phyloP scores from a whole-genome alignment of 2,797 vertebrate genomes.

The Corythornis leucogaster region DNA sequence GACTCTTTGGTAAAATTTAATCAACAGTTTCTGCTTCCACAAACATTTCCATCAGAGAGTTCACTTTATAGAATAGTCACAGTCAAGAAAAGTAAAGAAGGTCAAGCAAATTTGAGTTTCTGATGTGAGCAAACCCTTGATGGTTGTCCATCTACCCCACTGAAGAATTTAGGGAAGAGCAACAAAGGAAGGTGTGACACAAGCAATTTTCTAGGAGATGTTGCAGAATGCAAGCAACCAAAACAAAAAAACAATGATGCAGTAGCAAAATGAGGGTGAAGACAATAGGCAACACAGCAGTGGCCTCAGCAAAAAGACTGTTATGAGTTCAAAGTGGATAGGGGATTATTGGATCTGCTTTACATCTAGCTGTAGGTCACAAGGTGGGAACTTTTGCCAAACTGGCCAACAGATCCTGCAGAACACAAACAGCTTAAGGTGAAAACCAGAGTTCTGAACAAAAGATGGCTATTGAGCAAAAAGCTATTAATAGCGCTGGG shows the following conservation, averaged over 20 bases:
- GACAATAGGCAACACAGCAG: neutral
- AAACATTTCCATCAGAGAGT: slow-evolving; percentile 6
- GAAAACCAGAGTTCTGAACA: slow-evolving; percentile 48
- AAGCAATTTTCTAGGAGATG: neutral
- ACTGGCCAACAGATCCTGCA: neutral
- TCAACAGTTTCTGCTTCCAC: slow-evolving; percentile 50
- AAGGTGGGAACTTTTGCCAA: neutral
- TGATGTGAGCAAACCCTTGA: neutral
- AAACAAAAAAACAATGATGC: neutral
- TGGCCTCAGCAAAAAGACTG: neutral
- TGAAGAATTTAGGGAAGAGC: neutral
- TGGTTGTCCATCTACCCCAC: neutral
- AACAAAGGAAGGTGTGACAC: neutral
- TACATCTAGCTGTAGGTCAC: neutral
- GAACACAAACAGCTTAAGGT: slow-evolving; percentile 56
- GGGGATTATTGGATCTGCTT: neutral
- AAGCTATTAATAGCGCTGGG: slow-evolving; percentile 66
- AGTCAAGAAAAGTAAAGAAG: neutral
- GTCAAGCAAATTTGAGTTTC: neutral
- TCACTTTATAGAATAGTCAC: slow-evolving; percentile 8
- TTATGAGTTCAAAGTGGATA: neutral
- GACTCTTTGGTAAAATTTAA: slow-evolving; percentile 45
- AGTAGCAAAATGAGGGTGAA: neutral
- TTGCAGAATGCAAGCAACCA: neutral
- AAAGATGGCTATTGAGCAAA: slow-evolving; percentile 62